Evolutionary conservation across 2,888 invertebrate species (phyloP).

Genomic region (Eupithecia dodoneata): DNA sequence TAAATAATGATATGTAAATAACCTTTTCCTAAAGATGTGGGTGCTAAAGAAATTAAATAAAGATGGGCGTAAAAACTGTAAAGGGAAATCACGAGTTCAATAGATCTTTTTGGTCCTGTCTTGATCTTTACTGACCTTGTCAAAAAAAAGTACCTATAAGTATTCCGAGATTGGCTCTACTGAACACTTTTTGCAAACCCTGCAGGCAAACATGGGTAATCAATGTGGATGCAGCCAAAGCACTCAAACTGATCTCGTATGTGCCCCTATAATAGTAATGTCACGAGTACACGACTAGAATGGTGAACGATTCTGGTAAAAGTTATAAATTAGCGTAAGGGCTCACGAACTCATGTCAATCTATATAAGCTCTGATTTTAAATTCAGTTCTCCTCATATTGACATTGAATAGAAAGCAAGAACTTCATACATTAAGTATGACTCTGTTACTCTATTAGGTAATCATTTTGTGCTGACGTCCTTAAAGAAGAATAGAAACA

Average conservation of each 20-base stretch:
- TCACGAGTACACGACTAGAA: constrained; percentile 34
- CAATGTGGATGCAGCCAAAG: not conserved
- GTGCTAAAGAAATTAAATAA: no score
- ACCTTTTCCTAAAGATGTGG: no score
- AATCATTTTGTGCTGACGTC: not conserved
- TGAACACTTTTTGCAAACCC: not conserved
- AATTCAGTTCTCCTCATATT: not conserved
- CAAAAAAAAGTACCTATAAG: not conserved
- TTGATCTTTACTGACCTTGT: not conserved
- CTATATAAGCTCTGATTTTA: constrained; percentile 11
- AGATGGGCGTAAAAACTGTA: not conserved
- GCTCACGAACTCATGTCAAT: constrained; percentile 30
- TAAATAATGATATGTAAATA: no score
- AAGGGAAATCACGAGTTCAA: no score
- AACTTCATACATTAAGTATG: not conserved
- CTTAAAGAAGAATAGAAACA: not conserved
- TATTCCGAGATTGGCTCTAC: not conserved
- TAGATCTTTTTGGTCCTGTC: not conserved
- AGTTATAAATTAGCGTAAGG: constrained; percentile 38
- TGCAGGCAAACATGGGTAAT: not conserved
- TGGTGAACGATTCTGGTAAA: constrained; percentile 37
- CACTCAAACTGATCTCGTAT: constrained; percentile 30
- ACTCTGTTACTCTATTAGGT: not conserved
- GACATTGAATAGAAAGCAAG: not conserved
- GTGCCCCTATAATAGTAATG: constrained; percentile 43